Evolutionary conservation across 1,140 invertebrate genomes (phyloP).

Genomic region (Dufourea novaeangliae): DNA sequence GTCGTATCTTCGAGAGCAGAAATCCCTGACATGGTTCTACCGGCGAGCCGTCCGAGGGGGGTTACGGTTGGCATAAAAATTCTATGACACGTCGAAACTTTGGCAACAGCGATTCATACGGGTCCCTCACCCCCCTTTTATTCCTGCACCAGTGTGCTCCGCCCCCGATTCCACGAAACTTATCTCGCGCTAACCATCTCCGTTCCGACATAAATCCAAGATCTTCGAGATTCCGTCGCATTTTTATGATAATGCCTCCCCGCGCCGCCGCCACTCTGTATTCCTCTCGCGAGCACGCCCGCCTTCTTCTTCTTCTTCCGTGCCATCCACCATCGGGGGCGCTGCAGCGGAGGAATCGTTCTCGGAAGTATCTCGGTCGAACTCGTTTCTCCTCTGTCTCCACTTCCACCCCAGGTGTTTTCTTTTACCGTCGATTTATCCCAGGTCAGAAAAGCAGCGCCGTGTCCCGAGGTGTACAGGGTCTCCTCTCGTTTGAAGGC

Average conservation of each 20-base stretch:
- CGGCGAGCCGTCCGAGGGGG: not conserved
- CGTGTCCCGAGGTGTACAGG: not conserved
- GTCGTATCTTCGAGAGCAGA: slow-evolving; percentile 3
- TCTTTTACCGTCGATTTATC: slow-evolving; percentile 45
- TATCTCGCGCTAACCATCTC: slow-evolving; percentile 38
- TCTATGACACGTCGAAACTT: slow-evolving; percentile 41
- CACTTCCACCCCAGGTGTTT: slow-evolving; percentile 25
- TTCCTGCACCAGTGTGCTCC: not conserved
- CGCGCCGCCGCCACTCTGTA: slow-evolving; percentile 13
- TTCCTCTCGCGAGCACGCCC: not conserved
- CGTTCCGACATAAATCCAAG: slow-evolving; percentile 31
- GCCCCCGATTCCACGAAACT: slow-evolving; percentile 28
- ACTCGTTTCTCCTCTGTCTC: not conserved
- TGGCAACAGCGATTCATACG: slow-evolving; percentile 25
- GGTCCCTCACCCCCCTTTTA: not conserved
- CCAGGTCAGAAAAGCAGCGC: slow-evolving; percentile 18
- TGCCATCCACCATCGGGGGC: not conserved
- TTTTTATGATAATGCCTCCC: slow-evolving; percentile 50
- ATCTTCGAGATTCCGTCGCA: slow-evolving; percentile 38
- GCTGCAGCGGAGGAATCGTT: slow-evolving; percentile 11
- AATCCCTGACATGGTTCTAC: not conserved
- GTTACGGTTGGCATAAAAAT: slow-evolving; percentile 20
- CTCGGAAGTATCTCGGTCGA: slow-evolving; percentile 15
- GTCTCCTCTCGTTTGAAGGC: slow-evolving; percentile 21
- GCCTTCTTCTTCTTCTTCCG: slow-evolving; percentile 14